Percentiles rank a stretch among this genome's conserved stretches.
Conservation (phyloP, 2,888 invertebrate genomes). For the Strigamia transsilvanica region DNA sequence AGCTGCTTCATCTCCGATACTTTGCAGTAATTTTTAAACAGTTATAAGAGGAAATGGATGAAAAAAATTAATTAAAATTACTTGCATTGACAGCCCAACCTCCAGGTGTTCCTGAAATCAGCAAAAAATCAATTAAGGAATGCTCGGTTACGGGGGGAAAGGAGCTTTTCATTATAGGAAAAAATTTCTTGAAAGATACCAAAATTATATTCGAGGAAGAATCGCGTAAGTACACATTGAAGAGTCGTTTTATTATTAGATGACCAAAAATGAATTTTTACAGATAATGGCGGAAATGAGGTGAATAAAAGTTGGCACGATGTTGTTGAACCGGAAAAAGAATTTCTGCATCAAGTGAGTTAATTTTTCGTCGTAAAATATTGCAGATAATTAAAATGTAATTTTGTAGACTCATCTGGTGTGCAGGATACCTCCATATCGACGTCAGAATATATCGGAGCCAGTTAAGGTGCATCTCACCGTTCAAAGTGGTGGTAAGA, state of each 20-base stretch:
- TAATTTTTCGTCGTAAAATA: not conserved
- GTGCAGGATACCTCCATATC: constrained; percentile 83
- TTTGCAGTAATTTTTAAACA: constrained; percentile 79
- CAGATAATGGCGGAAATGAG: constrained; percentile 62
- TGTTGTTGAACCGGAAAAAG: constrained; percentile 84
- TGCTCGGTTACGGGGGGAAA: constrained; percentile 81
- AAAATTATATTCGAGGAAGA: constrained; percentile 58
- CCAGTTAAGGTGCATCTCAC: constrained; percentile 78
- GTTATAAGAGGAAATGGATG: not conserved
- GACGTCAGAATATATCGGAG: constrained; percentile 73
- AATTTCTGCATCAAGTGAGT: constrained; percentile 83
- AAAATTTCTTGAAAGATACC: constrained; percentile 91
- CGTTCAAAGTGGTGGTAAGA: constrained; percentile 84
- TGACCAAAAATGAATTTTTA: not conserved
- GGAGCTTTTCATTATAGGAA: constrained; percentile 87
- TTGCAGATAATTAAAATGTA: not conserved
- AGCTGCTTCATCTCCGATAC: constrained; percentile 88
- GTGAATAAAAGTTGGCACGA: constrained; percentile 74
- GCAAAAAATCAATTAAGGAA: constrained; percentile 84
- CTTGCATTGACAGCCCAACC: constrained; percentile 77
- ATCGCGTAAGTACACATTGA: not conserved
- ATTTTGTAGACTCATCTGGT: constrained; percentile 80
- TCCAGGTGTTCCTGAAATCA: constrained; percentile 90
- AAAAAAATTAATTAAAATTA: not conserved
- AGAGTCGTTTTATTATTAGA: not conserved